Evolutionary conservation across 2,113 vertebrate genomes (phyloP), one percentile per base, ranked within the genome.

Genomic region (Vulpes lagopus): DNA sequence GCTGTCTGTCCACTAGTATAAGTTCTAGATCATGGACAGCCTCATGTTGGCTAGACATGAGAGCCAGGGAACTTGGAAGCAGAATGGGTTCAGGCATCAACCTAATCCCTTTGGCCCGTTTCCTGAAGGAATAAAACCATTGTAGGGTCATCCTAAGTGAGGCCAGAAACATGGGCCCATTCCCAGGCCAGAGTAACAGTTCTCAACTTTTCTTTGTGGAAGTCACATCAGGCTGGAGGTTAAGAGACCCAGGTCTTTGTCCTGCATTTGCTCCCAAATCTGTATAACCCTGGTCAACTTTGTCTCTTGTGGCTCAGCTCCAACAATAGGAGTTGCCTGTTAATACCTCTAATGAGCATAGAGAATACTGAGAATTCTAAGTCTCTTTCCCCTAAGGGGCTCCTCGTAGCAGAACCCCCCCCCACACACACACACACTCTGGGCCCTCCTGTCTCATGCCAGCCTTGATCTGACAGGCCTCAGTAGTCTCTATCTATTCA

Each of bases 121-220:
- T 97, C 59, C 65, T 89, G 16, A 93, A 94, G 73, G 43, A 30
- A 80, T 94, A 83, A 83, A 83, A 90, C 67, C 64, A 74, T 79
- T 57, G 20, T 76, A 64, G 25, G 51, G 84, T 94, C 71, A 60
- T 88, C n/a, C 22, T 74, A 38, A 89, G 79, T 86, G 55, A 96
- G 79, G 43, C 83, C 57, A 90, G 59, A 93, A 49, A 86, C 57
- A 62, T 95, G 25, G 64, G 84, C 15, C 86, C 53, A 19, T 69
- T 90, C 85, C n/a, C 23, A 69, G 73, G 8, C 86, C 23, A 16
- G 51, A 80, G 49, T 74, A 67, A 78, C 22, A 84, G 49, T 76
- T 20, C 20, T 96, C 49, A 80, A 35, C 20, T 85, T 85, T 60
- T 96, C 71, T 83, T 91, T 82, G 22, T 96, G 49, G 84, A 88